These are phyloP conservation scores for Sminthurides aquaticus DNA, from an alignment of 2,888 invertebrate genomes.

Conservation along the genomic window DNA sequence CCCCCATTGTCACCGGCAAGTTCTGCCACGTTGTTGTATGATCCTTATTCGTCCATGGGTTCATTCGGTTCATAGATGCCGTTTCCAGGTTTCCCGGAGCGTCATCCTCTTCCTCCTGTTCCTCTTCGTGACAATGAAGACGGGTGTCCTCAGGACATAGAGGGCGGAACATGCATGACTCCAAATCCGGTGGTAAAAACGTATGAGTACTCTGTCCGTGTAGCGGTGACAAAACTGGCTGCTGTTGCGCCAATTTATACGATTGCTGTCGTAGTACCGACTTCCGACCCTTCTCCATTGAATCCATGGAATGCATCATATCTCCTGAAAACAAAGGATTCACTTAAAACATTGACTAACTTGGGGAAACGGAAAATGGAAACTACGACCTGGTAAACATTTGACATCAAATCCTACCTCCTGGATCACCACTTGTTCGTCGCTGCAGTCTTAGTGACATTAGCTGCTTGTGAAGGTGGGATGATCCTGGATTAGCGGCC, in stretches of 20 bases:
- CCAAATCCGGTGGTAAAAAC: constrained; percentile 24
- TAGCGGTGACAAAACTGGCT: constrained; percentile 68
- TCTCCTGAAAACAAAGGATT: constrained; percentile 14
- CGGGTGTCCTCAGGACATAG: constrained; percentile 34
- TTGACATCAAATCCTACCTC: constrained; percentile 20
- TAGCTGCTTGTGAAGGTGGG: constrained; percentile 39
- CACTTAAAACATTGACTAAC: too few species aligned
- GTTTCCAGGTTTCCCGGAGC: constrained; percentile 9
- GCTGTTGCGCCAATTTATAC: constrained; percentile 79
- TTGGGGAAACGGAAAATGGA: too few species aligned
- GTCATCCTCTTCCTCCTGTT: constrained; percentile 28
- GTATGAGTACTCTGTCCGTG: constrained; percentile 46
- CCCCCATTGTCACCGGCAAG: constrained; percentile 41
- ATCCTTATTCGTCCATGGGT: constrained; percentile 31
- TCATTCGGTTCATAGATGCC: neutral
- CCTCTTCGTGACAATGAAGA: constrained; percentile 27
- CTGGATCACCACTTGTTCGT: constrained; percentile 33
- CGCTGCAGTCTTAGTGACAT: constrained; percentile 41
- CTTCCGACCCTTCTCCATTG: constrained; percentile 31
- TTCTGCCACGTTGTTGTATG: constrained; percentile 32
- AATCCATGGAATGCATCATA: constrained; percentile 20
- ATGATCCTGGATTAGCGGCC: constrained; percentile 8
- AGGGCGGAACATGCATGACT: constrained; percentile 36
- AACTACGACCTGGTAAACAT: too few species aligned
- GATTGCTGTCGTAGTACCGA: constrained; percentile 70